Evolutionary conservation across 2,113 vertebrate genomes (phyloP).

Genomic region (Atherinomorus stipes): DNA sequence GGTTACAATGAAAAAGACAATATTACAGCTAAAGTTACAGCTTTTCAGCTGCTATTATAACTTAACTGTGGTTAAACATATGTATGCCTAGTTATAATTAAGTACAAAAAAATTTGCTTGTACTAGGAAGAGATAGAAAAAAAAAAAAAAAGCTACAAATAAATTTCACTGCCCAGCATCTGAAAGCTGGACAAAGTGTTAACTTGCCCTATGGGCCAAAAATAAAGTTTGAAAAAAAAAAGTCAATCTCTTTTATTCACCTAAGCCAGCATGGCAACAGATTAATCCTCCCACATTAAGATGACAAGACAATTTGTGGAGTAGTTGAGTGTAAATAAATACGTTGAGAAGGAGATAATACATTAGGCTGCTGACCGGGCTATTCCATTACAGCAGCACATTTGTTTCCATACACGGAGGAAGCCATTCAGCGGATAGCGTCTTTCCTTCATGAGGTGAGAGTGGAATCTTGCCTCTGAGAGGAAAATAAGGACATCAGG

Average conservation of each 20-base stretch:
- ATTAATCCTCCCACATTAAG: slow-evolving; percentile 86
- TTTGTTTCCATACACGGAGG: slow-evolving; percentile 84
- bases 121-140: slow-evolving; percentile 1
- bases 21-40: slow-evolving; percentile 14
- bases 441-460: slow-evolving; percentile 80
- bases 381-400: slow-evolving; percentile 83
- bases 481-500: slow-evolving; percentile 80
- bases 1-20: slow-evolving; percentile 51
- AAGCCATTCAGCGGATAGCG: slow-evolving; percentile 71
- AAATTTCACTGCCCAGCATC: slow-evolving; percentile 1
- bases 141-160: background rate
- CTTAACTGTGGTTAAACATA: slow-evolving; percentile 35
- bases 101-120: slow-evolving; percentile 7
- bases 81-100: slow-evolving; percentile 7
- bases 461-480: slow-evolving; percentile 74
- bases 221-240: slow-evolving; percentile 81
- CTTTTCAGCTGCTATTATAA: slow-evolving; percentile 6
- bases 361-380: slow-evolving; percentile 83
- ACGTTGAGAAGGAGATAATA: slow-evolving; percentile 85
- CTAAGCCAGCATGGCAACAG: slow-evolving; percentile 81
- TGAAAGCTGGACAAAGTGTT: slow-evolving; percentile 48
- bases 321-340: slow-evolving; percentile 89
- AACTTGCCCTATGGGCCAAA: slow-evolving; percentile 68
- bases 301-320: slow-evolving; percentile 86
- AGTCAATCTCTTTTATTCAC: slow-evolving; percentile 81